A percentile compares a stretch with the other conserved stretches of the same genome.
phyloP scores from a whole-genome alignment of 2,113 vertebrate genomes.

The Zingel zingel region DNA sequence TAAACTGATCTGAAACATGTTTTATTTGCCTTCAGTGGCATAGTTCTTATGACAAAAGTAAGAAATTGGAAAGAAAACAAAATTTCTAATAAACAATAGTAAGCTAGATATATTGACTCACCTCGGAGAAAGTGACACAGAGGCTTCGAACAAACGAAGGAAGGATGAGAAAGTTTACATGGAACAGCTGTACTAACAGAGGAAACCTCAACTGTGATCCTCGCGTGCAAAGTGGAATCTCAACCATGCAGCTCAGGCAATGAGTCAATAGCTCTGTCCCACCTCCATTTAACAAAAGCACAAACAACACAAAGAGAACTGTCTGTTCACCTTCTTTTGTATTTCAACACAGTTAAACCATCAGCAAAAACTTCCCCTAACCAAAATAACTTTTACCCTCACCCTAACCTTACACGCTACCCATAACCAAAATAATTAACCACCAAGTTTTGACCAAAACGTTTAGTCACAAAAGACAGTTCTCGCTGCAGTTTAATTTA shows the following conservation, averaged over 20 bases:
- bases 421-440: neutral
- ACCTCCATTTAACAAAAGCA: conserved; percentile 21
- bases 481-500: no score
- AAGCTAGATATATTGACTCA: conserved; percentile 43
- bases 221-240: conserved; percentile 12
- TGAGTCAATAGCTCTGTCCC: conserved; percentile 51
- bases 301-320: conserved; percentile 3
- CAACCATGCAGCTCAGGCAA: neutral
- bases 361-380: neutral
- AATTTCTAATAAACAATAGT: neutral
- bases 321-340: conserved; percentile 27
- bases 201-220: conserved; percentile 60
- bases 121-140: conserved; percentile 38
- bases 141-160: conserved; percentile 19
- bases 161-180: conserved; percentile 36
- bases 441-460: neutral
- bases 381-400: neutral
- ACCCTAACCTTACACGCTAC: neutral
- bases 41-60: neutral
- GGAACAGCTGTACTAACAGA: neutral
- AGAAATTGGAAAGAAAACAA: neutral
- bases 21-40: neutral
- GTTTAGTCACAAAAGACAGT: no score
- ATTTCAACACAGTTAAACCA: conserved; percentile 1
- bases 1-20: neutral